Evolutionary conservation across 2,888 invertebrate species (phyloP).

Genomic region (Watsonalla binaria): DNA sequence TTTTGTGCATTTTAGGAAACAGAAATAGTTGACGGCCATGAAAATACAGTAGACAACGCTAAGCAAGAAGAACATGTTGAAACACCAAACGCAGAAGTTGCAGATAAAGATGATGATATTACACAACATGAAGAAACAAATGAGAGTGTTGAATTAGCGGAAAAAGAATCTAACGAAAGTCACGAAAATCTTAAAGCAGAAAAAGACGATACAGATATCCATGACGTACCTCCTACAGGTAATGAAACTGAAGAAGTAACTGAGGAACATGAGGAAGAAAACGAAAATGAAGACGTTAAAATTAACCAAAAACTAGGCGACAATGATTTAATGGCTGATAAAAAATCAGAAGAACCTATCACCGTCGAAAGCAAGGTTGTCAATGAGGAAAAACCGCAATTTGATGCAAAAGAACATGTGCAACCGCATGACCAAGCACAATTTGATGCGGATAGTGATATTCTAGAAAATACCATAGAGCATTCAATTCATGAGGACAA

Average conservation of each 20-base stretch:
- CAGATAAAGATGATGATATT: constrained; percentile 5
- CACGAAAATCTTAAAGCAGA: neutral
- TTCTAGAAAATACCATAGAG: neutral
- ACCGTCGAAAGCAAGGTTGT: constrained; percentile 3
- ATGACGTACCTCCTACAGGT: constrained; percentile 9
- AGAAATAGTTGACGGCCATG: constrained; percentile 26
- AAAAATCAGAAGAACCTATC: constrained; percentile 6
- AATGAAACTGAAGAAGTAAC: constrained; percentile 17
- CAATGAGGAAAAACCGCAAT: neutral
- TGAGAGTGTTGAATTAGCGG: constrained; percentile 7
- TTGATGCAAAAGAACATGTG: neutral
- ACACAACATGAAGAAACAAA: constrained; percentile 4
- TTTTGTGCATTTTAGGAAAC: constrained; percentile 64
- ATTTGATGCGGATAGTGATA: too few relatives aligned
- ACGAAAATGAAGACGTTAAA: constrained; percentile 6
- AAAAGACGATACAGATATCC: constrained; percentile 9
- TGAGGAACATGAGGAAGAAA: constrained; percentile 7
- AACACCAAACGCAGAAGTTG: constrained; percentile 7
- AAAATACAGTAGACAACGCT: constrained; percentile 8
- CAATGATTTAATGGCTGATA: constrained; percentile 1
- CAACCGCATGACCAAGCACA: neutral
- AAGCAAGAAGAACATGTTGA: constrained; percentile 13
- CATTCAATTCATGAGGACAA: constrained; percentile 5
- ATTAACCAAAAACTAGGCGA: constrained; percentile 8
- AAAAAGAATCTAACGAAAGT: constrained; percentile 13